Evolutionary conservation across 2,797 vertebrate genomes (phyloP).

Genomic region (Sardinella longiceps): DNA sequence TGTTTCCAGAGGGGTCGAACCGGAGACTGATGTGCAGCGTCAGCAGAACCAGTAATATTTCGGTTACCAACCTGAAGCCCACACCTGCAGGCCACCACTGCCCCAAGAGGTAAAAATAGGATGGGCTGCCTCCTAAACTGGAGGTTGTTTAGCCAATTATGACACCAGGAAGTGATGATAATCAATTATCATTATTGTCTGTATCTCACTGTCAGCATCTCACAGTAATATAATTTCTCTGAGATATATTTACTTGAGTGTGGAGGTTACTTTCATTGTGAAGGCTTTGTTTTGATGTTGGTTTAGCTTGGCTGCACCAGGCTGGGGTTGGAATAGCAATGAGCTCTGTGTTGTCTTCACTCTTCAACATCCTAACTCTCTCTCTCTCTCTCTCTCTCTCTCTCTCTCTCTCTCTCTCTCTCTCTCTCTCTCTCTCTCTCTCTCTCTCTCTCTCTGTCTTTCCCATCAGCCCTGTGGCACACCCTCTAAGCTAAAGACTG

Average conservation of each 20-base stretch:
- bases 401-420: neutral
- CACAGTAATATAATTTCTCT: neutral
- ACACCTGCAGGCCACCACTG: no score
- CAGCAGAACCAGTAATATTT: no score
- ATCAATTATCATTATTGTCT: neutral
- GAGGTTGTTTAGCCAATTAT: neutral
- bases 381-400: neutral
- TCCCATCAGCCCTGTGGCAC: neutral
- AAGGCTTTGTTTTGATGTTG: conserved; percentile 3
- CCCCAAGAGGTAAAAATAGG: neutral
- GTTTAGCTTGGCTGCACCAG: conserved; percentile 11
- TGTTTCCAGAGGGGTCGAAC: no score
- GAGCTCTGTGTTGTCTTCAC: neutral
- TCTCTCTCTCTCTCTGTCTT: neutral
- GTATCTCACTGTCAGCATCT: neutral
- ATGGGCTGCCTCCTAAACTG: neutral
- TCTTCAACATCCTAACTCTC: neutral
- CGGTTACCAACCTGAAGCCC: no score
- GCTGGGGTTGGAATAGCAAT: conserved; percentile 21
- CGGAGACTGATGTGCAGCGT: no score
- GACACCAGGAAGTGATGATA: neutral
- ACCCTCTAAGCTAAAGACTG: neutral
- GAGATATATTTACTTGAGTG: neutral
- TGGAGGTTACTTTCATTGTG: neutral
- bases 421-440: neutral